Conservation (phyloP, 2,797 vertebrate species). For the Periophthalmus magnuspinnatus region DNA sequence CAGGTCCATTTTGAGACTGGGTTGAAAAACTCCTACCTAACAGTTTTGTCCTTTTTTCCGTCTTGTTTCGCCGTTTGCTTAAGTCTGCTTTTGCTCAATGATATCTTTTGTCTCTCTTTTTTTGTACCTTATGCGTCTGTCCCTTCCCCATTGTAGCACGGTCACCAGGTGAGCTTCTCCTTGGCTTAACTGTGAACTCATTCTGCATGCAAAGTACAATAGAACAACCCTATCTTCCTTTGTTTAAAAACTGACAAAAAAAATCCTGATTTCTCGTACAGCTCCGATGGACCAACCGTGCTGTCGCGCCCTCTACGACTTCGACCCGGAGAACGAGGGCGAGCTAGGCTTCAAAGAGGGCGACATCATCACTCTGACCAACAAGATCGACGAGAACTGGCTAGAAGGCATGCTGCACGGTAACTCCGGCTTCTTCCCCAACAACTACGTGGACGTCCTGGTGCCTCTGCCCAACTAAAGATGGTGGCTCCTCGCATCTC, state of each 20-base stretch:
- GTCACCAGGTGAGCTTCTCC: slow-evolving; percentile 73
- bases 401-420: slow-evolving; percentile 96
- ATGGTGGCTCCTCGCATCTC: slow-evolving; percentile 36
- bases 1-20: background rate
- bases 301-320: slow-evolving; percentile 95
- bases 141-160: slow-evolving; percentile 58
- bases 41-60: slow-evolving; percentile 30
- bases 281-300: slow-evolving; percentile 94
- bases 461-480: slow-evolving; percentile 92
- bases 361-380: slow-evolving; percentile 96
- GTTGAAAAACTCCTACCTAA: slow-evolving; percentile 54
- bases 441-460: slow-evolving; percentile 98
- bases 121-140: slow-evolving; percentile 1
- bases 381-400: slow-evolving; percentile 99
- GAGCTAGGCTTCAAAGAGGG: slow-evolving; percentile 98
- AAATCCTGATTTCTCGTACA: slow-evolving; percentile 33
- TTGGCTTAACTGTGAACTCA: slow-evolving; percentile 29
- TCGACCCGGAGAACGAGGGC: slow-evolving; percentile 97
- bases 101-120: slow-evolving; percentile 35
- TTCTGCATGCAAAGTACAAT: slow-evolving; percentile 1
- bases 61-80: slow-evolving; percentile 1
- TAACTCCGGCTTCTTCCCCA: slow-evolving; percentile 97
- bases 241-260: background rate
- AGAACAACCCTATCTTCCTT: background rate
- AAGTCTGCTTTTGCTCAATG: slow-evolving; percentile 6